Percentiles rank a stretch among this genome's conserved stretches.
These are phyloP conservation scores for Rhea pennata DNA, from an alignment of 2,113 vertebrate genomes.

Conservation along the genomic window DNA sequence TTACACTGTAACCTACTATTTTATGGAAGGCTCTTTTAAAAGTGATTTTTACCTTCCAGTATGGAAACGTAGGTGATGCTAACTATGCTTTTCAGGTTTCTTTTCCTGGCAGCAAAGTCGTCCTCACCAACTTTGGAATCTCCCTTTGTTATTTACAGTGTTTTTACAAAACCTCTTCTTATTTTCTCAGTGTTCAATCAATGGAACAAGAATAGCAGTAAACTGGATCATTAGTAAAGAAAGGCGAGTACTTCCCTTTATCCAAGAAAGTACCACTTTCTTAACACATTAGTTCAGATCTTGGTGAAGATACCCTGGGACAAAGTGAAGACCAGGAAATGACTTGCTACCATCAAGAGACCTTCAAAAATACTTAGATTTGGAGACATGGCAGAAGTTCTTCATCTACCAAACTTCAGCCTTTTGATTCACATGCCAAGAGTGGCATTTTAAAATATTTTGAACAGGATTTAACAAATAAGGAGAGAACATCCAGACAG, in stretches of 20 bases:
- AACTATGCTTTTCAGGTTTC: neutral
- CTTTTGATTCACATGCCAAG: neutral
- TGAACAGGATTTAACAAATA: neutral
- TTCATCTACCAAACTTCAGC: neutral
- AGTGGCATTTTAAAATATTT: neutral
- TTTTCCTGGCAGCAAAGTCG: neutral
- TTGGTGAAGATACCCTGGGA: neutral
- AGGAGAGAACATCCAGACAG: neutral
- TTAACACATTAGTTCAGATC: neutral
- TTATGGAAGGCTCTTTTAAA: constrained; percentile 5
- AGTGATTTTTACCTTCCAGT: neutral
- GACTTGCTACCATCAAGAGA: neutral
- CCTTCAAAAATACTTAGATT: neutral
- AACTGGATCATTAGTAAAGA: neutral
- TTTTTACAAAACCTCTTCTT: neutral
- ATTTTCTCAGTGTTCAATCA: neutral
- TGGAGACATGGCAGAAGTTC: neutral
- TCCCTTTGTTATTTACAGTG: neutral
- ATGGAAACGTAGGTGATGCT: neutral
- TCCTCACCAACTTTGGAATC: neutral
- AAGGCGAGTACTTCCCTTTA: neutral
- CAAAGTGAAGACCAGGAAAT: neutral
- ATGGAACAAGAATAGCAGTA: neutral
- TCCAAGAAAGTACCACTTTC: neutral
- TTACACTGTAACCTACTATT: neutral